phyloP scores from a whole-genome alignment of 2,888 invertebrate species.

The Taenaris catops region DNA sequence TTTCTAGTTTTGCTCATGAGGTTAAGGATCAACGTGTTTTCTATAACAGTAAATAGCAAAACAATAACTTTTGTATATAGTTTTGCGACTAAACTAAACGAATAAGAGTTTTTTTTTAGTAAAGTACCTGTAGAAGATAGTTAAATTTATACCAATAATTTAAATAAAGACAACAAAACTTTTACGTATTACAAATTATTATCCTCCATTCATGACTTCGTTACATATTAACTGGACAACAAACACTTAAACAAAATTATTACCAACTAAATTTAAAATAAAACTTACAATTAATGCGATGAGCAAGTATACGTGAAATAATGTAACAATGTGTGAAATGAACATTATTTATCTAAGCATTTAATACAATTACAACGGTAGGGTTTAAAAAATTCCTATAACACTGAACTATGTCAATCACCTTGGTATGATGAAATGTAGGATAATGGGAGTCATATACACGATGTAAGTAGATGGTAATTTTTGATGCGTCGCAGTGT shows the following conservation, averaged over 20 bases:
- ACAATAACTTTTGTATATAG: no score
- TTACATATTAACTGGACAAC: conserved; percentile 1
- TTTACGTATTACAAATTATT: no score
- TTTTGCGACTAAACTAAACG: no score
- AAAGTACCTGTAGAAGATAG: no score
- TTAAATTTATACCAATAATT: no score
- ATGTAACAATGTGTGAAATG: conserved; percentile 19
- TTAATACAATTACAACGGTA: conserved; percentile 22
- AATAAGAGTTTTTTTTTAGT: no score
- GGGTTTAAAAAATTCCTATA: conserved; percentile 13
- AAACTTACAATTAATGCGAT: conserved; percentile 12
- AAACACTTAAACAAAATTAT: conserved; percentile 9
- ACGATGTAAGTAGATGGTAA: conserved; percentile 40
- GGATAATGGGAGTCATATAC: conserved; percentile 36
- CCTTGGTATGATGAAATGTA: conserved; percentile 60
- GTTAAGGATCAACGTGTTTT: no score
- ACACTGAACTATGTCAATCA: conserved; percentile 44
- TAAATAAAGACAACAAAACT: no score
- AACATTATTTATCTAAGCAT: conserved; percentile 18
- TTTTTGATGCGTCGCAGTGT: conserved; percentile 42
- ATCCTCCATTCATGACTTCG: not conserved
- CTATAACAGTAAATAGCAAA: no score
- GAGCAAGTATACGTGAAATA: conserved; percentile 21
- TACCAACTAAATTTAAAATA: conserved; percentile 10
- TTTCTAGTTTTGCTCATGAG: no score